phyloP scores from a whole-genome alignment of 2,888 invertebrate species.

The Anticlea derivata region DNA sequence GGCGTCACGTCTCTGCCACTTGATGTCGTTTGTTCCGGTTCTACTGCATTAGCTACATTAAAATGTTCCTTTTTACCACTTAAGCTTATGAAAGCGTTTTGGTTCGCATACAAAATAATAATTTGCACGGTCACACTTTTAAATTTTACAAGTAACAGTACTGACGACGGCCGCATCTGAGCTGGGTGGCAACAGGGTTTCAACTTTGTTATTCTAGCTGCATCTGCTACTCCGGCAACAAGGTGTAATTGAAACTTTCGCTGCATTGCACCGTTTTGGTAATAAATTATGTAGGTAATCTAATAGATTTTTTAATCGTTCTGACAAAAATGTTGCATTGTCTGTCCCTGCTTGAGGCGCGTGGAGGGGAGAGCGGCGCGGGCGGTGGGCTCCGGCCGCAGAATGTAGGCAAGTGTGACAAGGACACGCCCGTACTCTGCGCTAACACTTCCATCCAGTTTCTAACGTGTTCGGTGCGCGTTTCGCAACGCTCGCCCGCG shows the following conservation, averaged over 20 bases:
- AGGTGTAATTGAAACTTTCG: conserved; percentile 11
- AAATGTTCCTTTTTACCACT: conserved; percentile 37
- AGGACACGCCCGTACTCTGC: conserved; percentile 82
- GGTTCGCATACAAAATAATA: conserved; percentile 22
- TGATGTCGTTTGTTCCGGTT: conserved; percentile 76
- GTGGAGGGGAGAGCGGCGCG: conserved; percentile 57
- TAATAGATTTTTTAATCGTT: conserved; percentile 63
- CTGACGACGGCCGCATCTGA: not conserved
- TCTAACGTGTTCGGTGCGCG: conserved; percentile 77
- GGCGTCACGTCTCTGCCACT: conserved; percentile 70
- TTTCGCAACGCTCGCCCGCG: conserved; percentile 75
- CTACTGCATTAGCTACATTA: conserved; percentile 54
- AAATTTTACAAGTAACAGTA: conserved; percentile 7
- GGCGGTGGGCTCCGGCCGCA: conserved; percentile 68
- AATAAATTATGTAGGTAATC: conserved; percentile 46
- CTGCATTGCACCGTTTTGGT: conserved; percentile 10
- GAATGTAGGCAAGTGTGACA: conserved; percentile 84
- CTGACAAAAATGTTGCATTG: conserved; percentile 71
- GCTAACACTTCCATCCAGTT: conserved; percentile 83
- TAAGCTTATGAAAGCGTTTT: conserved; percentile 42
- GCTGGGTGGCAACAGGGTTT: not conserved
- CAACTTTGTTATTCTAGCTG: not conserved
- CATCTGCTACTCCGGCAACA: too few species aligned
- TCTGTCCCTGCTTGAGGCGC: conserved; percentile 67
- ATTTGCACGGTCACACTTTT: conserved; percentile 31